Evolutionary conservation across 2,888 invertebrate genomes (phyloP).

Genomic region (Acrocyrtus sp.): DNA sequence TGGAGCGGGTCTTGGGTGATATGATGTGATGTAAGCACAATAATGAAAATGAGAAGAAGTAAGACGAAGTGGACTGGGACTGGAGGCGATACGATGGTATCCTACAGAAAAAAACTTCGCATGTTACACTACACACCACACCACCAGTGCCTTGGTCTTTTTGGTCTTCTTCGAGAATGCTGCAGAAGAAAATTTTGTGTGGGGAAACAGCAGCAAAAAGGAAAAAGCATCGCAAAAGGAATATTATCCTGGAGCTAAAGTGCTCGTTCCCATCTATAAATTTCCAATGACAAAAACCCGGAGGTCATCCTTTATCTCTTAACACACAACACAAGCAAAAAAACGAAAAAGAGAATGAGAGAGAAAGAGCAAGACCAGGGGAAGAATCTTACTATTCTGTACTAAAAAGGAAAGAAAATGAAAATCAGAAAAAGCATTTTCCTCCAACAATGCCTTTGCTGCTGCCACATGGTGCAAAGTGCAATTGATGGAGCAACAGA

Average conservation of each 20-base stretch:
- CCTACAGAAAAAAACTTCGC: conserved; percentile 4
- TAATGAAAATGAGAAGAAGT: conserved; percentile 31
- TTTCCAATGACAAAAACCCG: conserved; percentile 63
- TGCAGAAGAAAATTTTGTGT: too few species aligned
- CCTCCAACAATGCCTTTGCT: conserved; percentile 54
- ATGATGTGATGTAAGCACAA: conserved; percentile 33
- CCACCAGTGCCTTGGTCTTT: too few species aligned
- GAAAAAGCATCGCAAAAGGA: conserved; percentile 4
- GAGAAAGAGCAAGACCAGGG: too few species aligned
- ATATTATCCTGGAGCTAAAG: conserved; percentile 56
- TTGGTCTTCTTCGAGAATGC: too few species aligned
- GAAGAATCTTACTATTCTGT: too few species aligned
- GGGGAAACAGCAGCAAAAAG: conserved; percentile 12
- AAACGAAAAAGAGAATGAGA: conserved; percentile 26
- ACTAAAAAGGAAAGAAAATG: conserved; percentile 37
- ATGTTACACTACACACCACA: background rate
- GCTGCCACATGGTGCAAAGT: background rate
- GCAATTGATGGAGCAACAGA: background rate
- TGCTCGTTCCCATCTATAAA: conserved; percentile 63
- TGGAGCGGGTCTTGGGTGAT: conserved; percentile 37
- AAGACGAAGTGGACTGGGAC: conserved; percentile 13
- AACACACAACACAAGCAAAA: conserved; percentile 53
- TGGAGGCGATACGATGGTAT: background rate
- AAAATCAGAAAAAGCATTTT: conserved; percentile 56
- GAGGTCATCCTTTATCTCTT: conserved; percentile 59